phyloP scores from a whole-genome alignment of 2,797 vertebrate genomes.

The Atherinosoma microstoma region DNA sequence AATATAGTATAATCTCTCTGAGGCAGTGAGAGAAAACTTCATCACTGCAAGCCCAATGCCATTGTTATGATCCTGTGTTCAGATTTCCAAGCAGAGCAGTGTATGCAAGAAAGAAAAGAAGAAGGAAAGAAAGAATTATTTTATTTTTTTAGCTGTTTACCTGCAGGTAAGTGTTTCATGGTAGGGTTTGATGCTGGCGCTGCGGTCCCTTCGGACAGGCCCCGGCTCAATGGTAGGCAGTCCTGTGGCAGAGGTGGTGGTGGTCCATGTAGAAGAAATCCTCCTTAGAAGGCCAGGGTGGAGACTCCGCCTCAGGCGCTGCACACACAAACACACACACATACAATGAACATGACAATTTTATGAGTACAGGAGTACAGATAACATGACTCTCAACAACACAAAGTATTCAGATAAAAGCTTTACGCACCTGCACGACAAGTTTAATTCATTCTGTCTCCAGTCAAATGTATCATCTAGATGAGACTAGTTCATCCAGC shows the following conservation, averaged over 20 bases:
- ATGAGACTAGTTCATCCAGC: slow-evolving; percentile 38
- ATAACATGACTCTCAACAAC: slow-evolving; percentile 12
- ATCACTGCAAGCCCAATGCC: not conserved
- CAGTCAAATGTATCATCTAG: slow-evolving; percentile 45
- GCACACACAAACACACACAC: slow-evolving; percentile 26
- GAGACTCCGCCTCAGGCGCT: slow-evolving; percentile 93
- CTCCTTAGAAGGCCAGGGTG: slow-evolving; percentile 91
- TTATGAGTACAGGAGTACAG: slow-evolving; percentile 2
- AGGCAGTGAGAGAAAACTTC: not conserved
- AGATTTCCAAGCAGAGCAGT: not conserved
- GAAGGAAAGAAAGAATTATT: not conserved
- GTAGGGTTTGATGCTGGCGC: slow-evolving; percentile 91
- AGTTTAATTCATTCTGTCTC: slow-evolving; percentile 33
- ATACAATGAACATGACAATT: not conserved
- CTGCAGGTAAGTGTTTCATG: slow-evolving; percentile 90
- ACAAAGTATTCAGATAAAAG: slow-evolving; percentile 43
- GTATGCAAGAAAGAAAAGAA: not conserved
- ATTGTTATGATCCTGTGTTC: not conserved
- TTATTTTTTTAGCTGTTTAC: slow-evolving; percentile 66
- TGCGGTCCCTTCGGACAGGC: slow-evolving; percentile 92
- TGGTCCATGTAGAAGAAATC: slow-evolving; percentile 98
- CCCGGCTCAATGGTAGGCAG: slow-evolving; percentile 95
- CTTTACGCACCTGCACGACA: slow-evolving; percentile 36
- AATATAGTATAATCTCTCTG: not conserved
- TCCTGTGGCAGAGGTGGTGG: slow-evolving; percentile 97